phyloP scores from a whole-genome alignment of 2,113 vertebrate genomes.

The Aegithalos caudatus region DNA sequence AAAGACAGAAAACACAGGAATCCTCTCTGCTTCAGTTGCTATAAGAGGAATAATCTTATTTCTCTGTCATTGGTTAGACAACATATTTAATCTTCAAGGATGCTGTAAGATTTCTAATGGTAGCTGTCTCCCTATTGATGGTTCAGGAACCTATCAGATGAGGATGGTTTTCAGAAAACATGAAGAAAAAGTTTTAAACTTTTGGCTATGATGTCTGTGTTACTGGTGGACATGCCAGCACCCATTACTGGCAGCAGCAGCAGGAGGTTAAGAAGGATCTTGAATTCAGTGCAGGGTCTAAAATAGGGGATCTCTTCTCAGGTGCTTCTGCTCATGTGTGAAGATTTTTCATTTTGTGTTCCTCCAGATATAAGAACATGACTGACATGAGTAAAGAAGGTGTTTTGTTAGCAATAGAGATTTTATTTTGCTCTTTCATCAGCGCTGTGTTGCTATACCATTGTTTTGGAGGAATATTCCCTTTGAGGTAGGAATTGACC shows the following conservation, averaged over 20 bases:
- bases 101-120: not conserved
- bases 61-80: not conserved
- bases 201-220: not conserved
- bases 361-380: not conserved
- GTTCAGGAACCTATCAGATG: not conserved
- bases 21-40: not conserved
- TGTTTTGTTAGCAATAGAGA: not conserved
- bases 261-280: not conserved
- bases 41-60: not conserved
- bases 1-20: not conserved
- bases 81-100: not conserved
- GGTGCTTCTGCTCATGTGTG: not conserved
- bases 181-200: too few relatives aligned
- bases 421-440: not conserved
- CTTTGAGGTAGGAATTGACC: not conserved
- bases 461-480: not conserved
- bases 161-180: not conserved
- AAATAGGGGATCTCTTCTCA: not conserved
- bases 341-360: not conserved
- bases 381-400: not conserved
- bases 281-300: not conserved
- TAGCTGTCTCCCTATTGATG: not conserved
- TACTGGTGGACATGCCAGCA: not conserved
- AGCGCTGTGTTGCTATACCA: not conserved
- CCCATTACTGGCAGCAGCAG: not conserved